Evolutionary conservation across 1,140 invertebrate genomes (phyloP), one percentile per base, ranked within the genome.

Genomic region (Dendrolimus punctatus): DNA sequence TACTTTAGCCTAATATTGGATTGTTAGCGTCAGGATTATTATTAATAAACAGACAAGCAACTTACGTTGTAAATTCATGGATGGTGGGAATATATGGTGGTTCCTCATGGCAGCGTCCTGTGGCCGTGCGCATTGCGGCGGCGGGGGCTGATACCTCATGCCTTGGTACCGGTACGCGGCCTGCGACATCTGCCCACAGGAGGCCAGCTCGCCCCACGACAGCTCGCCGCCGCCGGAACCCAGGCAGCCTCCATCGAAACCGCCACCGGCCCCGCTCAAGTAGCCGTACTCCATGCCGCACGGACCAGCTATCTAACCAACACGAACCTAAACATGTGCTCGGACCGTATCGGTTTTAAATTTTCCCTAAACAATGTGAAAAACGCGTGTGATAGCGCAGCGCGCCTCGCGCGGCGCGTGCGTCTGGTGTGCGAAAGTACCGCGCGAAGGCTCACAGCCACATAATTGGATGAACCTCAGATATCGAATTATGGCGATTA

Each of bases 141-240:
- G 83, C 53, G 85, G 79, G 9, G 83, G 83, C 67, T 87, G 81
- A 68, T 86, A 85, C 40, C 76, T 75, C 82, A 79, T 81, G 57
- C 91, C 92, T 61, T 85, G 85, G 67, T 93, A 93, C 5, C 92
- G 88, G 71, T 93, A 93, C 2, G 92, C 92, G 4, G 92, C 91
- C 68, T 93, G 92, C 51, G 93, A 93, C 92, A 96, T 95, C 87
- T 96, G 95, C 45, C 93, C 93, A 82, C 95, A 96, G 7, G 94
- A 94, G 37, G 93, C 93, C 58, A 95, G 88, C 79, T 96, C 95
- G 37, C 93, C 93, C 83, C 95, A 96, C 6, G 93, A 83, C 66
- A 87, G 70, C 62, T 87, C 84, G 37, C 81, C 81, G 53, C 80
- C 73, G 42, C 80, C 70, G 23, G 77, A 70, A 39, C 75, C 76